A percentile compares a stretch with the other conserved stretches of the same genome.
phyloP scores from a whole-genome alignment of 2,888 invertebrate species.

The Habrosyne pyritoides region DNA sequence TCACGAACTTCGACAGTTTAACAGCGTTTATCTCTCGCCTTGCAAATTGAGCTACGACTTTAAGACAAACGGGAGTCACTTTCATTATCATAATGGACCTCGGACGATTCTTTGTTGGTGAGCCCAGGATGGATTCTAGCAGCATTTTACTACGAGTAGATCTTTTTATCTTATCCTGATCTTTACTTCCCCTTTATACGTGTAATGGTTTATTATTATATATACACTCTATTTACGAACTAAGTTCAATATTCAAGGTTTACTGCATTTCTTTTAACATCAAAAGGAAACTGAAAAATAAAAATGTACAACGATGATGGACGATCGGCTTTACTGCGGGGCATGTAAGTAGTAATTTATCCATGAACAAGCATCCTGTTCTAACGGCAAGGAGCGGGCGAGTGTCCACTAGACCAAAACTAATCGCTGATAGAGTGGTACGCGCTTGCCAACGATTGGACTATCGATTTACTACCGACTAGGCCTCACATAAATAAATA shows the following conservation, averaged over 20 bases:
- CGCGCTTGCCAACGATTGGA: constrained; percentile 74
- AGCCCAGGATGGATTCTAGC: constrained; percentile 66
- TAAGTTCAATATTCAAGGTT: neutral
- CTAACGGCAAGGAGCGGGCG: constrained; percentile 59
- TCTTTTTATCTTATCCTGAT: constrained; percentile 32
- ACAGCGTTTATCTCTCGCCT: constrained; percentile 84
- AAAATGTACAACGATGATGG: constrained; percentile 21
- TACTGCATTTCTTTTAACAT: constrained; percentile 3
- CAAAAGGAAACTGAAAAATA: constrained; percentile 19
- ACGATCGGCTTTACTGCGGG: constrained; percentile 19
- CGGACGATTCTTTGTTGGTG: constrained; percentile 79
- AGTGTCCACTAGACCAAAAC: constrained; percentile 75
- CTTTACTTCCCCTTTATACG: constrained; percentile 25
- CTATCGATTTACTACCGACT: constrained; percentile 68
- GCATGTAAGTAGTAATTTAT: constrained; percentile 52
- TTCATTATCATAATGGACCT: constrained; percentile 82
- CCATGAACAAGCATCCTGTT: constrained; percentile 45
- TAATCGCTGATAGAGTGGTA: constrained; percentile 81
- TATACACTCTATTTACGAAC: no score
- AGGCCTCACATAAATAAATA: constrained; percentile 30
- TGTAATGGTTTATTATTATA: no score
- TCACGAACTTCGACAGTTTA: constrained; percentile 84
- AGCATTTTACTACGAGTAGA: constrained; percentile 53
- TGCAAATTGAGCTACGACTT: constrained; percentile 84
- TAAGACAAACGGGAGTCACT: constrained; percentile 83